Percentiles rank a stretch among this genome's conserved stretches.
Evolutionary conservation across 1,140 invertebrate genomes (phyloP).

Genomic region (Schmidtea mediterranea): DNA sequence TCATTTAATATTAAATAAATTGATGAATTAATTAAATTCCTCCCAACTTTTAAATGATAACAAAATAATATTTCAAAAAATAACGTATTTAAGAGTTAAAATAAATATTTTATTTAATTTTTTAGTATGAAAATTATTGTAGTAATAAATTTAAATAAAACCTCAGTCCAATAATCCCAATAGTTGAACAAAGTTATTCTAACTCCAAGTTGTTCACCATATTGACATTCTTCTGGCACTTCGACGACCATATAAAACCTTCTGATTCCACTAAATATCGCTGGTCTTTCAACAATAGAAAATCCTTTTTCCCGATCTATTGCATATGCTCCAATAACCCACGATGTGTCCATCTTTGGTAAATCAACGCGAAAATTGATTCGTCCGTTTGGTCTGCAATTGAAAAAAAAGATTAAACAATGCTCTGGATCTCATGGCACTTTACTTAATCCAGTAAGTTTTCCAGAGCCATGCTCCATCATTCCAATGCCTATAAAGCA

Average conservation of each 20-base stretch:
- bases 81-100: too few species aligned
- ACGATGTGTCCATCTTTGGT: slow-evolving; percentile 52
- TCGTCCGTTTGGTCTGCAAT: slow-evolving; percentile 20
- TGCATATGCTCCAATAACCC: slow-evolving; percentile 69
- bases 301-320: slow-evolving; percentile 57
- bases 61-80: too few species aligned
- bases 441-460: slow-evolving; percentile 60
- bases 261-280: slow-evolving; percentile 45
- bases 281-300: slow-evolving; percentile 47
- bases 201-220: slow-evolving; percentile 74
- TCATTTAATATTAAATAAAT: too few species aligned
- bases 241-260: slow-evolving; percentile 84
- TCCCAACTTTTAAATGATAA: too few species aligned
- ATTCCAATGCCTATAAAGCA: slow-evolving; percentile 43
- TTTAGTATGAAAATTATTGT: too few species aligned
- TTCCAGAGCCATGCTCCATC: slow-evolving; percentile 67
- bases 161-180: slow-evolving; percentile 33
- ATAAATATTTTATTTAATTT: too few species aligned
- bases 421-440: too few species aligned
- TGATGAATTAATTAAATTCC: too few species aligned
- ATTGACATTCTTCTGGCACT: slow-evolving; percentile 48
- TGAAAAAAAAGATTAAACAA: slow-evolving; percentile 6
- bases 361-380: slow-evolving; percentile 47
- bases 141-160: neutral
- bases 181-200: slow-evolving; percentile 78